Evolutionary conservation across 2,113 vertebrate genomes (phyloP).

Genomic region (Notechis scutatus): DNA sequence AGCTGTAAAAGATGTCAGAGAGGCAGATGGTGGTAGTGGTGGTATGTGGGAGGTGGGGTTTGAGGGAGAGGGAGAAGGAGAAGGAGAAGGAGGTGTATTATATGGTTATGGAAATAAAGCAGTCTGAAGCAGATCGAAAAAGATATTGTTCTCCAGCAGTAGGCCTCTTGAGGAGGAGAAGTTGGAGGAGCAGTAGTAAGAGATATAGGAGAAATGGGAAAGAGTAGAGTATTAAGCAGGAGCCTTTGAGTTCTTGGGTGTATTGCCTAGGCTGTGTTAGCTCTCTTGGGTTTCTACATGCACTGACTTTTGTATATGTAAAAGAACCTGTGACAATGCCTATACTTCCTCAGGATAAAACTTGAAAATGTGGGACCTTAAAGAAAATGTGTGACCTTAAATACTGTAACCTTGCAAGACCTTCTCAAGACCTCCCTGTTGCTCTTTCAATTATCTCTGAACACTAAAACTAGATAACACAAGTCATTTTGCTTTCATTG

Average conservation of each 20-base stretch:
- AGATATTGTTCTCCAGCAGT: not conserved
- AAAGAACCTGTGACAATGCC: not conserved
- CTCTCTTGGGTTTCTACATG: not conserved
- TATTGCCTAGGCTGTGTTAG: not conserved
- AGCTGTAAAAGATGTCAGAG: not conserved
- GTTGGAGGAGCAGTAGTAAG: not conserved
- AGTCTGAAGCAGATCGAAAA: not conserved
- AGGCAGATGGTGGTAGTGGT: not conserved
- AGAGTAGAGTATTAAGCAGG: not conserved
- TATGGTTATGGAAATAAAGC: not conserved
- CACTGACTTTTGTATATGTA: not conserved
- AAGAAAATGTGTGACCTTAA: not conserved
- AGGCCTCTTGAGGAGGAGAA: not conserved
- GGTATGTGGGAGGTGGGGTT: not conserved
- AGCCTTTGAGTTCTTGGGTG: not conserved
- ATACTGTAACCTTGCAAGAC: slow-evolving; percentile 43
- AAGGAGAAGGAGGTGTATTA: not conserved
- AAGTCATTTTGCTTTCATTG: slow-evolving; percentile 55
- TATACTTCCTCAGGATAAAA: not conserved
- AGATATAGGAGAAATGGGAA: not conserved
- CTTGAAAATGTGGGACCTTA: not conserved
- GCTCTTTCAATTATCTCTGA: slow-evolving; percentile 2
- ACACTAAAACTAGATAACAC: slow-evolving; percentile 19
- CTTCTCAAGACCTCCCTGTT: slow-evolving; percentile 28
- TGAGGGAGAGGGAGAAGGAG: too few species aligned